Percentiles rank a stretch among this genome's conserved stretches.
These are phyloP conservation scores for Grammomys surdaster DNA, from an alignment of 2,113 vertebrate species.

Conservation along the genomic window DNA sequence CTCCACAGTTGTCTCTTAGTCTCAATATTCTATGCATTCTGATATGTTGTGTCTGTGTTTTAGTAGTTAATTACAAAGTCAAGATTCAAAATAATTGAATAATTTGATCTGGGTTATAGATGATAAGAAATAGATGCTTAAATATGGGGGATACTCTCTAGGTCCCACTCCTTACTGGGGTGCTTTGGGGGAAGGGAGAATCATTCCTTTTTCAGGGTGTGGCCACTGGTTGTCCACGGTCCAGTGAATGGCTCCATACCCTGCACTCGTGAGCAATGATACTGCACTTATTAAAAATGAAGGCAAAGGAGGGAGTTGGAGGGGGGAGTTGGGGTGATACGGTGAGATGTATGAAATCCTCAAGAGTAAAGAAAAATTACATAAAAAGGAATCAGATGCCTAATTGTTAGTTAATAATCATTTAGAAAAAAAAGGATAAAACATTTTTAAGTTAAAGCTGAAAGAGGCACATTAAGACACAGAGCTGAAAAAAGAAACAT, in stretches of 20 bases:
- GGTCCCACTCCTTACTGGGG: neutral
- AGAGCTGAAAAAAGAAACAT: neutral
- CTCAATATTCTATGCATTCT: neutral
- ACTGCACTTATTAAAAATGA: too few species aligned
- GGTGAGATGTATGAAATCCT: neutral
- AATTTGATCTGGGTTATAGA: neutral
- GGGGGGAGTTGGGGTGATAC: neutral
- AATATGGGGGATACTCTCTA: too few species aligned
- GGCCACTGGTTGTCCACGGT: neutral
- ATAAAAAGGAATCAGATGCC: neutral
- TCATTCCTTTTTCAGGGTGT: neutral
- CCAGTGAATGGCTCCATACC: neutral
- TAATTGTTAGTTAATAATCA: conserved; percentile 13
- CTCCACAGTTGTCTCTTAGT: neutral
- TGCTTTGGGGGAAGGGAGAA: neutral
- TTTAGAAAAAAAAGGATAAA: neutral
- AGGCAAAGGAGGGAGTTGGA: too few species aligned
- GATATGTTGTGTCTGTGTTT: neutral
- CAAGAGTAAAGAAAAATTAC: neutral
- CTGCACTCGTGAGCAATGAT: neutral
- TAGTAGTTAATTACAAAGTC: conserved; percentile 39
- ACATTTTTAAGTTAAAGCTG: conserved; percentile 36
- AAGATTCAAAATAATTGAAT: neutral
- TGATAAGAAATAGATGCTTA: neutral
- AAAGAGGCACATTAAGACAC: neutral